These are phyloP conservation scores for Plebejus argus DNA, from an alignment of 2,888 invertebrate species.

Conservation along the genomic window DNA sequence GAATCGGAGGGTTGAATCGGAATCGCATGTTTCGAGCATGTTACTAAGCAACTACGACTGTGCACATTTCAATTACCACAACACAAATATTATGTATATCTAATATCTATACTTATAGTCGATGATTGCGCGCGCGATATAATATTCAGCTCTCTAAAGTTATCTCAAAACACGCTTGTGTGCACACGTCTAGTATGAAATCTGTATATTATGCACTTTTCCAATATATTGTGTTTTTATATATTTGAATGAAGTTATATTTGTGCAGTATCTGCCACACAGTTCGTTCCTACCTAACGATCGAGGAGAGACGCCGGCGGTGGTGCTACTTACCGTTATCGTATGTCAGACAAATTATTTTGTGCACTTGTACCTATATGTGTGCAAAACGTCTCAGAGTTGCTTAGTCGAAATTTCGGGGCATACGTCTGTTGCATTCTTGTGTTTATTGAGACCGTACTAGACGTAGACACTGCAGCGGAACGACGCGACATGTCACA, in stretches of 20 bases:
- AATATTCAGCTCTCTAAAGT: not conserved
- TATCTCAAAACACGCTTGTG: not conserved
- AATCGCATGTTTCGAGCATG: slow-evolving; percentile 32
- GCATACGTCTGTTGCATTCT: slow-evolving; percentile 27
- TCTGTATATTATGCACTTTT: slow-evolving; percentile 15
- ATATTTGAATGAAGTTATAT: slow-evolving; percentile 52
- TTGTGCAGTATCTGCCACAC: slow-evolving; percentile 75
- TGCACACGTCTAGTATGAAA: not conserved
- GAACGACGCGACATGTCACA: not conserved
- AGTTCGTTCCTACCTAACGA: slow-evolving; percentile 78
- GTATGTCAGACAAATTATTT: slow-evolving; percentile 63
- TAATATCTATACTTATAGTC: too few relatives aligned
- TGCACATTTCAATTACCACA: not conserved
- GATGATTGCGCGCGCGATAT: not conserved
- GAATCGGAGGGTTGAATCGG: slow-evolving; percentile 41
- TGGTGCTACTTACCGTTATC: slow-evolving; percentile 67
- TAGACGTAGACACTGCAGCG: not conserved
- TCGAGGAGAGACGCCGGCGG: slow-evolving; percentile 67
- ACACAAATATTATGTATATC: not conserved
- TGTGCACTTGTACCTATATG: slow-evolving; percentile 64
- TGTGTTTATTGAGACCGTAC: not conserved
- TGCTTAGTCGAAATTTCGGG: slow-evolving; percentile 35
- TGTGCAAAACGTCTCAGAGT: slow-evolving; percentile 48
- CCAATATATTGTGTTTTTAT: slow-evolving; percentile 4
- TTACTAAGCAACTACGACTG: slow-evolving; percentile 19